Conservation (phyloP, 1,140 invertebrate species). For the Tyrophagus putrescentiae region DNA sequence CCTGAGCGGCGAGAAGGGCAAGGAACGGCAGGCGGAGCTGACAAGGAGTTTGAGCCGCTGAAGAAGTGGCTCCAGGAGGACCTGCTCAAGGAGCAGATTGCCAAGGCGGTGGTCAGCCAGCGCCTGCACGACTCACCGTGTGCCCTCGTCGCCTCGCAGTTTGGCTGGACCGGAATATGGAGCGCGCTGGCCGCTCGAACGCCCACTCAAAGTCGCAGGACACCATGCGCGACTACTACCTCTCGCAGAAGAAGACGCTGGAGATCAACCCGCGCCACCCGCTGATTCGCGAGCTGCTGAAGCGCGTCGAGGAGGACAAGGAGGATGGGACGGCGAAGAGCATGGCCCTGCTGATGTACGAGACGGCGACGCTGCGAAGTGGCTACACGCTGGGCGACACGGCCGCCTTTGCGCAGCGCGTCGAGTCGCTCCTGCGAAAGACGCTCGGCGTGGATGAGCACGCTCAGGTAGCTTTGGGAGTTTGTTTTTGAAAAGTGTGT, state of each 20-base stretch:
- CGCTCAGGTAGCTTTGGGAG: conserved; percentile 54
- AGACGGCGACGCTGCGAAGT: conserved; percentile 71
- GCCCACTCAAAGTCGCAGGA: conserved; percentile 89
- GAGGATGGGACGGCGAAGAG: conserved; percentile 64
- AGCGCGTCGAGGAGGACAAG: conserved; percentile 57
- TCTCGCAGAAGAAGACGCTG: conserved; percentile 90
- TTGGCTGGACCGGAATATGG: conserved; percentile 99
- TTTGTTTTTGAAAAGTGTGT: too few relatives aligned
- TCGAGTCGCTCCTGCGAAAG: conserved; percentile 70
- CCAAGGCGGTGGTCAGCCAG: conserved; percentile 73
- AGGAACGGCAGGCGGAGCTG: conserved; percentile 65
- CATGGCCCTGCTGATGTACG: conserved; percentile 80
- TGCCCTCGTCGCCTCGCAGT: conserved; percentile 88
- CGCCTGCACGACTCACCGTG: conserved; percentile 81
- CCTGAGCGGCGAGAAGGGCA: conserved; percentile 60
- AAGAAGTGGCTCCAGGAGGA: conserved; percentile 77
- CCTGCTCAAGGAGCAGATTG: conserved; percentile 64
- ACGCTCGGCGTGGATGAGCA: conserved; percentile 62
- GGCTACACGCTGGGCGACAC: conserved; percentile 78
- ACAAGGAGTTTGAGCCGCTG: conserved; percentile 72
- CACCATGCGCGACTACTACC: conserved; percentile 46
- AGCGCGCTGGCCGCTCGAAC: conserved; percentile 83
- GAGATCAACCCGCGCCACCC: conserved; percentile 98
- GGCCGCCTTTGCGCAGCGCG: conserved; percentile 62
- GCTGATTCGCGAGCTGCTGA: conserved; percentile 73